Evolutionary conservation across 2,888 invertebrate species (phyloP).

Genomic region (Nesidiocoris tenuis): DNA sequence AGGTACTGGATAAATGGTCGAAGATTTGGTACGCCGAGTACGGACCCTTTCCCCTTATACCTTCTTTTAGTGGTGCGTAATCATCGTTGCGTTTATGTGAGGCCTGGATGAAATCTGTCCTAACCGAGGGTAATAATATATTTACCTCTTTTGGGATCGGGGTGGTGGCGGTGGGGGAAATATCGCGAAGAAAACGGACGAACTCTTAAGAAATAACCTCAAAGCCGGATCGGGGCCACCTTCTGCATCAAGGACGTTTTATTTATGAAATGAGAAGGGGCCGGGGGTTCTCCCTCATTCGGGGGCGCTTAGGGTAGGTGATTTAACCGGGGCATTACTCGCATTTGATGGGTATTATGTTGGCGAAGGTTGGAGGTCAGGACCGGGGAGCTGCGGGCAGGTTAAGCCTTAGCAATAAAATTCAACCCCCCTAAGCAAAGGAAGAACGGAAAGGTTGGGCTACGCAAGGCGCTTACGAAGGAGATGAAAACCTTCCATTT

Average conservation of each 20-base stretch:
- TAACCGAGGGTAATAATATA: too few species aligned
- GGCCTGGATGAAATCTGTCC: too few species aligned
- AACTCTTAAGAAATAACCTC: neutral
- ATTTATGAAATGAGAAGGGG: neutral
- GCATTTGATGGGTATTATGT: neutral
- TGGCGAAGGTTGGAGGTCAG: neutral
- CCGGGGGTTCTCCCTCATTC: neutral
- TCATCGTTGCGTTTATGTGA: too few species aligned
- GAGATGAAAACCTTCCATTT: slow-evolving; percentile 18
- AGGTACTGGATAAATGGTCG: too few species aligned
- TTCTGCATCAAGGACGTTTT: neutral
- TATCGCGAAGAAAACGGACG: too few species aligned
- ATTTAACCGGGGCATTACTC: neutral
- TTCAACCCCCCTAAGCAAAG: neutral
- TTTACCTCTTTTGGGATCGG: too few species aligned
- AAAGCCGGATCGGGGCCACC: neutral
- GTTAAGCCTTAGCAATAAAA: neutral
- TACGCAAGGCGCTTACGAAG: neutral
- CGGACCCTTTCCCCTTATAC: too few species aligned
- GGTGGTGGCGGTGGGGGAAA: too few species aligned
- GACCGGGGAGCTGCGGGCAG: neutral
- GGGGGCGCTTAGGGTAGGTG: neutral
- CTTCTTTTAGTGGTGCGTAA: too few species aligned
- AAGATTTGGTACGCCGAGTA: too few species aligned
- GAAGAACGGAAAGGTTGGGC: neutral